Evolutionary conservation across 2,888 invertebrate species (phyloP), one percentile per base, ranked within the genome.

Genomic region (Eledone cirrhosa): DNA sequence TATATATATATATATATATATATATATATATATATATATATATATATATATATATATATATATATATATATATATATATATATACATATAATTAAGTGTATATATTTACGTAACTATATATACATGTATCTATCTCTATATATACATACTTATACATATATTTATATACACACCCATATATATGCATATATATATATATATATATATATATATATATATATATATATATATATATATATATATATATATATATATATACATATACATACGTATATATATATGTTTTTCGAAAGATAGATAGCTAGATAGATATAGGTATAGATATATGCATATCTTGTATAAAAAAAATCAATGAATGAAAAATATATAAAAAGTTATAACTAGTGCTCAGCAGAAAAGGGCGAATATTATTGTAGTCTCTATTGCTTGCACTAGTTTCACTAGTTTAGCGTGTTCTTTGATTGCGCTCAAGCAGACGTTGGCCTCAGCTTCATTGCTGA

Each of bases 31-130:
- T 69, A 29, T 69, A 29, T 19, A 7, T 11, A 69, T 69, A 31
- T 69, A 24, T 19, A 33, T 31, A 33, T 69, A 24, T 33, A 33
- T 13, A 33, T 72, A 72, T 72, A 72, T 72, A 27, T 72, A 33
- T 72, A 72, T 72, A 27, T 72, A 27, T 72, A 33, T 63, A 72
- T n/a, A 72, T 33, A 72, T 22, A 69, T 31, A 69, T 22, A 31
- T 31, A 69, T 69, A 33, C 27, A 67, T 67, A 67, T 67, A 67
- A 27, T 27, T 69, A 69, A 29, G 19, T 31, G 33, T 27, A 27
- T 27, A 27, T 67, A 27, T 2, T 63, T 7, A 24, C 5, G n/a
- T 53, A 53, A 22, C n/a, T n/a, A 19, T 24, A 63, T 63, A 8
- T 24, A 5, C 63, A 24, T 63, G 11, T 63, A 63, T 19, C 1